phyloP scores from a whole-genome alignment of 2,888 invertebrate genomes.

The Ornithoptera alexandrae region DNA sequence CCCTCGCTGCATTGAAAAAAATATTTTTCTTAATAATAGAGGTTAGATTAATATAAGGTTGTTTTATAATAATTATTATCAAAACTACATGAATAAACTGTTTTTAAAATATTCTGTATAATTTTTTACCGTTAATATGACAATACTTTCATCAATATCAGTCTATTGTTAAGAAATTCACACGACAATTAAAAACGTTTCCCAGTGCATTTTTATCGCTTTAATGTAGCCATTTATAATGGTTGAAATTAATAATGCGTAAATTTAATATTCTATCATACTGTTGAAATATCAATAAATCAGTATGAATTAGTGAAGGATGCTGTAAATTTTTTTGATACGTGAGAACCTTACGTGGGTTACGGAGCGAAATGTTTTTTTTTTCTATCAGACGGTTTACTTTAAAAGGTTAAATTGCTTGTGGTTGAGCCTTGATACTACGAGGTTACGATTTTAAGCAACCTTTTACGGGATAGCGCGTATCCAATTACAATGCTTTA shows the following conservation, averaged over 20 bases:
- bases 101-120: neutral
- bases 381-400: slow-evolving; percentile 37
- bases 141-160: neutral
- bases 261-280: slow-evolving; percentile 13
- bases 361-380: slow-evolving; percentile 20
- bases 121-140: neutral
- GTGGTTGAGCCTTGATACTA: slow-evolving; percentile 29
- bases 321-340: slow-evolving; percentile 31
- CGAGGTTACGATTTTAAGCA: slow-evolving; percentile 13
- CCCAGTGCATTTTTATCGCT: neutral
- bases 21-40: too few species aligned
- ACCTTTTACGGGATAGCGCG: slow-evolving; percentile 26
- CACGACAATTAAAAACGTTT: neutral
- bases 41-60: too few species aligned
- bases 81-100: too few species aligned
- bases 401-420: slow-evolving; percentile 32
- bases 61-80: too few species aligned
- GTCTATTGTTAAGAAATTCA: neutral
- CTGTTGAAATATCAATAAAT: slow-evolving; percentile 21
- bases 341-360: slow-evolving; percentile 37
- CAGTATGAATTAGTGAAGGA: slow-evolving; percentile 30
- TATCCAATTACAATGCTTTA: slow-evolving; percentile 8
- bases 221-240: slow-evolving; percentile 2
- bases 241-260: slow-evolving; percentile 19
- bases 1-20: too few species aligned